Evolutionary conservation across 2,797 vertebrate genomes (phyloP).

Genomic region (Telmatherina bonti): DNA sequence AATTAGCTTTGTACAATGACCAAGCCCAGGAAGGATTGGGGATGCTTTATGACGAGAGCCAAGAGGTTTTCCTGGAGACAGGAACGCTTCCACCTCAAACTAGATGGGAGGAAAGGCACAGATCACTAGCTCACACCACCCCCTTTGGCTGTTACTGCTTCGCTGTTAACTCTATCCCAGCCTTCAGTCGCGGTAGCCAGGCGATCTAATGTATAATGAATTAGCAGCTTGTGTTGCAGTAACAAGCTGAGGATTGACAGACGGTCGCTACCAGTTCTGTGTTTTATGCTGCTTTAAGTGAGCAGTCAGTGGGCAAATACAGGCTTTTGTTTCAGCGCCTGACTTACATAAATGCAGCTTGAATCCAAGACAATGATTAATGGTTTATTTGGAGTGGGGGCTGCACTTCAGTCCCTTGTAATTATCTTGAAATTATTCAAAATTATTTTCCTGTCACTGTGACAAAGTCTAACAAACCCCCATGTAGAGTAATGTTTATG

Average conservation of each 20-base stretch:
- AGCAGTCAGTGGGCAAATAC: slow-evolving; percentile 29
- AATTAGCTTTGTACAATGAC: slow-evolving; percentile 83
- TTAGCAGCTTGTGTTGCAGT: slow-evolving; percentile 69
- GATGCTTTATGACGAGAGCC: slow-evolving; percentile 61
- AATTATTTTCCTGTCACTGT: slow-evolving; percentile 40
- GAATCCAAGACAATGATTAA: slow-evolving; percentile 61
- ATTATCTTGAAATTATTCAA: slow-evolving; percentile 55
- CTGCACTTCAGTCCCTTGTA: slow-evolving; percentile 49
- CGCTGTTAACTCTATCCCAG: slow-evolving; percentile 54
- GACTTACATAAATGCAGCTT: slow-evolving; percentile 47
- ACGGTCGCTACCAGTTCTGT: slow-evolving; percentile 52
- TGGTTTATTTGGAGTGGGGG: slow-evolving; percentile 56
- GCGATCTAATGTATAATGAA: slow-evolving; percentile 66
- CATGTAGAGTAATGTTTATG: slow-evolving; percentile 12
- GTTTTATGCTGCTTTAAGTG: slow-evolving; percentile 42
- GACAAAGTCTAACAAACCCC: slow-evolving; percentile 21
- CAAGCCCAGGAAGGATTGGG: slow-evolving; percentile 62
- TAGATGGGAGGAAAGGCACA: slow-evolving; percentile 47
- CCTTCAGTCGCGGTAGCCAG: slow-evolving; percentile 54
- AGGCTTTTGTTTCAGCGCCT: slow-evolving; percentile 49
- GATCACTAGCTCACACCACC: slow-evolving; percentile 53
- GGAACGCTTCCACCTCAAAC: slow-evolving; percentile 37
- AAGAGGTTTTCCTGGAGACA: slow-evolving; percentile 60
- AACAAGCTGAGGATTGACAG: slow-evolving; percentile 55
- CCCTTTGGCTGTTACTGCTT: slow-evolving; percentile 51